Evolutionary conservation across 2,113 vertebrate genomes (phyloP), one percentile per base, ranked within the genome.

Genomic region (Ochotona princeps): DNA sequence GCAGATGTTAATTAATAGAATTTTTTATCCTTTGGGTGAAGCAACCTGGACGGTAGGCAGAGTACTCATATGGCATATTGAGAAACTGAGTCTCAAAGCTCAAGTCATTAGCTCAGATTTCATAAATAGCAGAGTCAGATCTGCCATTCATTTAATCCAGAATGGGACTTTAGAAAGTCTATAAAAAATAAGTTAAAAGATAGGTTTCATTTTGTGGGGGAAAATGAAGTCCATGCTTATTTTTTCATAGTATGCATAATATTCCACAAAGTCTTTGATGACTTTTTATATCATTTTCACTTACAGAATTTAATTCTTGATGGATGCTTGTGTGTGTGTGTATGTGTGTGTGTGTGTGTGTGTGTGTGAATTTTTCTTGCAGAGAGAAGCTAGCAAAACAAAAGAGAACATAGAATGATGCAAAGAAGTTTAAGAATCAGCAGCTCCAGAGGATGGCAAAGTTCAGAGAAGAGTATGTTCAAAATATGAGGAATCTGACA

Each of bases 91-190:
- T 44, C 51, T 30, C 14, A 74, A 49, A 28, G 3, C 8, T 83
- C 87, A 83, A 90, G 32, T 76, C 91, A 82, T 86, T 73, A 95
- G 51, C 76, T 94, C 35, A 78, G 81, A 82, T 14, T 81, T 91
- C 67, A 9, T 65, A 73, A 82, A 25, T 72, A 44, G 73, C 66
- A 74, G 21, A 83, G 7, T 28, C n/a, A 49, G 13, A 2, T 61
- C n/a, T 74, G 20, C 66, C 66, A 60, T 87, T 73, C 60, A 90
- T 90, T 35, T 94, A 80, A 57, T 57, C 54, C 14, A 20, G 54
- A 18, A 57, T 14, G 54, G 14, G 54, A 20, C 54, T 57, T 57
- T 5, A 57, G 13, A 57, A 57, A 18, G 54, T 57, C 54, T 57
- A 57, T 57, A 57, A 18, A 57, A 57, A 57, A 57, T 14, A 6